Evolutionary conservation across 2,888 invertebrate species (phyloP), one percentile per base, ranked within the genome.

Genomic region (Tipula unca): DNA sequence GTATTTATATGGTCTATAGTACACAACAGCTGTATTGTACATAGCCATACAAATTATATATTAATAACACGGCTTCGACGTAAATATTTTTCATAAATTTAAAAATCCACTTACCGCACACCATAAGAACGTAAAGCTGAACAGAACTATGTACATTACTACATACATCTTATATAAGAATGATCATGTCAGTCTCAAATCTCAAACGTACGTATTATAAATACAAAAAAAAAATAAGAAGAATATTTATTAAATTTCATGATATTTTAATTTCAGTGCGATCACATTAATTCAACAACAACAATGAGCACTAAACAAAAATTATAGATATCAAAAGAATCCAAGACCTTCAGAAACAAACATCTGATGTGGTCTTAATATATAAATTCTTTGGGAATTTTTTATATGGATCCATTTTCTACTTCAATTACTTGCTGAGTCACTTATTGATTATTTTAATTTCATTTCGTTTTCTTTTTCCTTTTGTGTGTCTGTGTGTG

Each of bases 181-280:
- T 25, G 69, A 69, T 69, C 69, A 69, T 69, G 69, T 69, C 69
- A 69, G 69, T 69, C 69, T 25, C 14, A 10, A 69, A 2, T 4
- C 36, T 8, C 13, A 39, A 6, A 17, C 48, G 69, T n/a, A n/a
- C n/a, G n/a, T n/a, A n/a, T n/a, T n/a, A n/a, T n/a, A n/a, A 20
- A 10, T 20, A 69, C 20, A 69, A 69, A 69, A 69, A 10, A 69
- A 6, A 5, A 54, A 54, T 4, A 54, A 69, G 69, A 69, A 69
- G 69, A 69, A n/a, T n/a, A n/a, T 69, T 69, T 69, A 69, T 69
- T 69, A 69, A 69, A 69, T 69, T 69, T 69, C 69, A 69, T 69
- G 69, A 69, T 69, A 69, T 69, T 69, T 69, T 69, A 69, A 69
- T 69, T 69, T 69, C 69, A 69, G 69, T 69, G 25, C 69, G 69